Evolutionary conservation across 2,113 vertebrate species (phyloP).

Genomic region (Nycticebus coucang): DNA sequence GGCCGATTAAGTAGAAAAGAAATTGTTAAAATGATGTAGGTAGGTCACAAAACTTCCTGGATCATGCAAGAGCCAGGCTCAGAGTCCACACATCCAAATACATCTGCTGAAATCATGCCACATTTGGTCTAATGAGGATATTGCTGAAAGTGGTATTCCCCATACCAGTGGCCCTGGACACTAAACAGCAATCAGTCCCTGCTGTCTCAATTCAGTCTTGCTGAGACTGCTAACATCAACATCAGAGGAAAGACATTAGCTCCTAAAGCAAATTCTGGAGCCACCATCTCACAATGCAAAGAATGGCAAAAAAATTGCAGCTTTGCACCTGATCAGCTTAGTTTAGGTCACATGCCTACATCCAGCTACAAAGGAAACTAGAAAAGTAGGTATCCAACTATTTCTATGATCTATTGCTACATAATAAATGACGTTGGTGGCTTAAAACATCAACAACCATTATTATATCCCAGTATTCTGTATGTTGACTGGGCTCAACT

Average conservation of each 20-base stretch:
- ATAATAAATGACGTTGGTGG: not conserved
- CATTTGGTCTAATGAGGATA: not conserved
- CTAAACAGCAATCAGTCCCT: not conserved
- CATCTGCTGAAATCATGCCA: not conserved
- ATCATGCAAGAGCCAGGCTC: not conserved
- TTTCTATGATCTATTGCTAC: not conserved
- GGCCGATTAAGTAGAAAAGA: not conserved
- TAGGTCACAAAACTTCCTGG: not conserved
- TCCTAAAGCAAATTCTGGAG: not conserved
- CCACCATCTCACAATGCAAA: no score
- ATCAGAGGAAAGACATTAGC: not conserved
- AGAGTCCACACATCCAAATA: not conserved
- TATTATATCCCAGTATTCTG: not conserved
- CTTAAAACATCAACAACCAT: not conserved
- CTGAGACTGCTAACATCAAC: not conserved
- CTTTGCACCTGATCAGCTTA: not conserved
- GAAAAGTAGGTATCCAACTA: not conserved
- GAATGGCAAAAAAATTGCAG: no score
- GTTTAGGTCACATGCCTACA: not conserved
- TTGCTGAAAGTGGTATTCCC: not conserved
- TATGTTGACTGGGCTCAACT: not conserved
- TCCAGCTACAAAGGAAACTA: constrained; percentile 8
- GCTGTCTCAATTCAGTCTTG: not conserved
- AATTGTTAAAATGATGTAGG: constrained; percentile 1
- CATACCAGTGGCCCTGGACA: not conserved